A percentile compares a stretch with the other conserved stretches of the same genome.
phyloP scores from a whole-genome alignment of 2,113 vertebrate genomes.

The Sinocyclocheilus grahami region DNA sequence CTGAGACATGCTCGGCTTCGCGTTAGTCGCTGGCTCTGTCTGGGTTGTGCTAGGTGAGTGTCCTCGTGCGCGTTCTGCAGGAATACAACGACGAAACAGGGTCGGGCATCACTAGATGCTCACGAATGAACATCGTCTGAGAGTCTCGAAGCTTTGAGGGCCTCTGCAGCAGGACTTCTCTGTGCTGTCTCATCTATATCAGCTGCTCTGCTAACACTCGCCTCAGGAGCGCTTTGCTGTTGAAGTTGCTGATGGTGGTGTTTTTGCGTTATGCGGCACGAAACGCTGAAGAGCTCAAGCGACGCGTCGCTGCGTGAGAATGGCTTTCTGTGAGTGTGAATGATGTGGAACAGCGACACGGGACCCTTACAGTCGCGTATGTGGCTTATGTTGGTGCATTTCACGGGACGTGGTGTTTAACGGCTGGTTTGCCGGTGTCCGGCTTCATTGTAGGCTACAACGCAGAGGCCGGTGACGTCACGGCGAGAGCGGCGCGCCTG shows the following conservation, averaged over 20 bases:
- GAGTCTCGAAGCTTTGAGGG: background rate
- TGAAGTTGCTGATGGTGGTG: background rate
- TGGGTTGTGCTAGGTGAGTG: conserved; percentile 81
- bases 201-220: background rate
- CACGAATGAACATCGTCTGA: background rate
- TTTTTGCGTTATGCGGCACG: conserved; percentile 22
- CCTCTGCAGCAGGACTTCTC: too few species aligned
- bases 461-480: conserved; percentile 46
- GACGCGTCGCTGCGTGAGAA: background rate
- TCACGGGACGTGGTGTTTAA: background rate
- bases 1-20: conserved; percentile 80
- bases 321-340: background rate
- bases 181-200: too few species aligned
- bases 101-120: background rate
- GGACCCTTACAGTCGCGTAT: background rate
- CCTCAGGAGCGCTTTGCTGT: too few species aligned
- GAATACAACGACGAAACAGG: too few species aligned
- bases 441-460: background rate
- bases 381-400: background rate
- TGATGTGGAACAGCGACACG: too few species aligned
- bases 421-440: conserved; percentile 18
- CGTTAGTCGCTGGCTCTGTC: conserved; percentile 78
- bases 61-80: background rate
- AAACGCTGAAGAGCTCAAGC: background rate
- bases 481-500: conserved; percentile 59